Evolutionary conservation across 92 coral and sea anemone genomes (phyloP).

Genomic region (Siderastrea radians): DNA sequence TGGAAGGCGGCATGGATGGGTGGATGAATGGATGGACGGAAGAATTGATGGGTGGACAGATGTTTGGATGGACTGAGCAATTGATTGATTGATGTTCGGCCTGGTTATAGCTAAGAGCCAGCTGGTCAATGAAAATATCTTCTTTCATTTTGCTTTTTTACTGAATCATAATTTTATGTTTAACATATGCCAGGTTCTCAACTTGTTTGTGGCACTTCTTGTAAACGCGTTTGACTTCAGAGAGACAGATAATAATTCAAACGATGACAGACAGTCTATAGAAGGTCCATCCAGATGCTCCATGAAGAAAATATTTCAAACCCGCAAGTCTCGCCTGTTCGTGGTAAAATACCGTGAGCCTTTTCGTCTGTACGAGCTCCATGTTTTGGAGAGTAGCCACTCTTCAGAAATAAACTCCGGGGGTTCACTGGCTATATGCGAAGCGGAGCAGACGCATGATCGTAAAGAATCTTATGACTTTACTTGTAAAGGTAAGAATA

Average conservation of each 20-base stretch:
- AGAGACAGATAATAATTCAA: slow-evolving; percentile 61
- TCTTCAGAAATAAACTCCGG: neutral
- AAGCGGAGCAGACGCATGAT: neutral
- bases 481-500: slow-evolving; percentile 13
- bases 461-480: neutral
- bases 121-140: too few species aligned
- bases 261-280: slow-evolving; percentile 46
- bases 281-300: slow-evolving; percentile 11
- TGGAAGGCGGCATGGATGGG: too few species aligned
- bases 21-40: too few species aligned
- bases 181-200: slow-evolving; percentile 61
- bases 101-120: too few species aligned
- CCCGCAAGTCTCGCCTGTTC: slow-evolving; percentile 74
- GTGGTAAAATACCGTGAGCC: slow-evolving; percentile 77
- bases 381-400: slow-evolving; percentile 49
- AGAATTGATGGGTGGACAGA: too few species aligned
- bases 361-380: slow-evolving; percentile 71
- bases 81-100: neutral
- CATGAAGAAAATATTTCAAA: slow-evolving; percentile 26
- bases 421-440: slow-evolving; percentile 30
- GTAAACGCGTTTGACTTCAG: slow-evolving; percentile 86
- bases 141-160: neutral
- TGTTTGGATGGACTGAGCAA: neutral
- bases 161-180: neutral
- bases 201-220: slow-evolving; percentile 86